Percentiles rank a stretch among this genome's conserved stretches.
phyloP scores from a whole-genome alignment of 2,797 vertebrate genomes.

The Chaunax sp. region DNA sequence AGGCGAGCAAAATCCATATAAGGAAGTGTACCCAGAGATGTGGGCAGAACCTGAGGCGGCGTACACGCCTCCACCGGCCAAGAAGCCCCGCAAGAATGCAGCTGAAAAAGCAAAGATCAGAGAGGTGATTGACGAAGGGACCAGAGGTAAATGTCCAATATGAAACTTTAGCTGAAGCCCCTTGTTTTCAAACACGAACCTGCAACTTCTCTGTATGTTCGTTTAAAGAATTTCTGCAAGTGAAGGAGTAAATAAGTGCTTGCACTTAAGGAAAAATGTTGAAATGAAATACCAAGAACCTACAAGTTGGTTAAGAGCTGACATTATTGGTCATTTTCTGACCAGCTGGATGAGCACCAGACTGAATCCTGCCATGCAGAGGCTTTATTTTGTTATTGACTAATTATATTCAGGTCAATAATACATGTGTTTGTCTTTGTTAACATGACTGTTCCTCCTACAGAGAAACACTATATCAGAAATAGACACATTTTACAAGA shows the following conservation, averaged over 20 bases:
- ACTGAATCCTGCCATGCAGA: not conserved
- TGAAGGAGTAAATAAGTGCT: not conserved
- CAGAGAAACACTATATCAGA: too few species aligned
- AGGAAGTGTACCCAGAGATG: conserved; percentile 97
- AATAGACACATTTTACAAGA: too few species aligned
- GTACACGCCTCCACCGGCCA: conserved; percentile 92
- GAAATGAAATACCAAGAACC: not conserved
- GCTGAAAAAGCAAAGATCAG: conserved; percentile 89
- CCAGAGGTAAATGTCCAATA: conserved; percentile 86
- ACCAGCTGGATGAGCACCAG: too few species aligned
- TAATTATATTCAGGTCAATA: too few species aligned
- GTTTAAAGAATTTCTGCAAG: not conserved
- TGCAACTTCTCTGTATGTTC: not conserved
- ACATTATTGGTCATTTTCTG: too few species aligned
- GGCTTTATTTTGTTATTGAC: not conserved
- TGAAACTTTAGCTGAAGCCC: not conserved
- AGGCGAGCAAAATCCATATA: conserved; percentile 96
- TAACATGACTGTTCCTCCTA: too few species aligned
- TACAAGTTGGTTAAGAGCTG: too few species aligned
- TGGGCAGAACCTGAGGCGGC: conserved; percentile 95
- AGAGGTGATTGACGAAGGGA: conserved; percentile 97
- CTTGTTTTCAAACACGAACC: not conserved
- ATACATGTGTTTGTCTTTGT: not conserved
- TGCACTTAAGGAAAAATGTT: not conserved
- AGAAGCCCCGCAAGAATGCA: conserved; percentile 94